Evolutionary conservation across 1,140 invertebrate genomes (phyloP), one percentile per base, ranked within the genome.

Genomic region (Zeugodacus cucurbitae): DNA sequence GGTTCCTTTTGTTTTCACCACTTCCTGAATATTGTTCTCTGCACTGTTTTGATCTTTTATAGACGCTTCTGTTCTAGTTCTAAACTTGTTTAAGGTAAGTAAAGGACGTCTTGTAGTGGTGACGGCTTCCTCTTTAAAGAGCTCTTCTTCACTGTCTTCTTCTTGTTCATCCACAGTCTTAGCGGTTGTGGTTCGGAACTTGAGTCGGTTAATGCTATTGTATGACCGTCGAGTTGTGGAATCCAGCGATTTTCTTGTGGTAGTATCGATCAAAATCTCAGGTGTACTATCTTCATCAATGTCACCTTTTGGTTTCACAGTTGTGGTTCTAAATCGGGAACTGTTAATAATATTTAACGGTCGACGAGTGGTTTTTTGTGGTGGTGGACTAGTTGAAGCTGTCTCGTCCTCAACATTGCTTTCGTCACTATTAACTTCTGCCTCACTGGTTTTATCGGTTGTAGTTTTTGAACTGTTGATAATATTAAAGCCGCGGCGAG

Each of bases 71-170:
- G 48, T 85, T 85, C 74, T 64, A 14, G 82, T 70, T 64, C 59
- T 37, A 26, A 88, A 86, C 32, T 57, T 62, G 26, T 86, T 88
- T 29, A 86, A 48, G 22, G 17, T 6, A 26, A 44, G 20, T 22
- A 67, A 59, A 22, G 88, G 17, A 1, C 88, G 57, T 2, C 59
- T 58, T 11, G 88, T 88, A 41, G 88, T 78, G 6, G 26, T 67
- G 44, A 54, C 62, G 11, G 2, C 22, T 29, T 74, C 34, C 48
- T 20, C n/a, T 26, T 85, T 10, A 87, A 57, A 10, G 17, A 17
- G 10, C 3, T 74, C 32, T 4, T 41, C 22, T n/a, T 41, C 70
- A n/a, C 70, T 74, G 17, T 74, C 4, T 22, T 5, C 74, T 8
- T n/a, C 29, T 20, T 37, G 22, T 26, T 48, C 34, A 41, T 41